Base-by-base conservation (phyloP, 1,140 invertebrate species). In the Hyles euphorbiae region DNA sequence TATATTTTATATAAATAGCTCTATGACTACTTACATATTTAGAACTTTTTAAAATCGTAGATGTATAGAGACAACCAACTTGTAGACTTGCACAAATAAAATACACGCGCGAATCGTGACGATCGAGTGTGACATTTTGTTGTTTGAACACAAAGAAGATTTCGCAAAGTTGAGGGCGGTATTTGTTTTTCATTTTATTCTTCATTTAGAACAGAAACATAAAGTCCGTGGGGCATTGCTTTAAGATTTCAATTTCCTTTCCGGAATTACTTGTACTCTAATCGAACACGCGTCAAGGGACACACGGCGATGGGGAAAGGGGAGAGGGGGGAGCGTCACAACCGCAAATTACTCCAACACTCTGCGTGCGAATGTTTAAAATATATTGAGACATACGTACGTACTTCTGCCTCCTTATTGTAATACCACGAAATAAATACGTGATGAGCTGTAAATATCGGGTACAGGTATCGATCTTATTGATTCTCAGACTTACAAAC, bases 201-300 rank as follows among this genome's bases (percentile, higher is more conserved):
- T 66, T 65, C 70, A 72, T 68, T 70, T 72, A 61, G 69, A 72
- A 61, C 68, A 70, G 72, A 75, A 82, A 78, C 77, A 81, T 78
- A 68, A 69, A 81, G 76, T 87, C 82, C 73, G 74, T 80, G 70
- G 85, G 76, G 83, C 76, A 88, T 88, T 85, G 81, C 82, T 73
- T 75, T 84, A 87, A 87, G 81, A 87, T 88, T 87, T 88, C 83
- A 87, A 88, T 88, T 88, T 88, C 83, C 85, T 88, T 84, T 81
- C 77, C 81, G 78, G 82, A 87, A 85, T 86, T 86, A 88, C 85
- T 83, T 85, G 77, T 80, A 67, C 75, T 82, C 78, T 86, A 88
- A 88, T 88, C 85, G 85, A 86, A 84, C 83, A 82, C 76, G 81
- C 82, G 81, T 87, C 77, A 75, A 68, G 77, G 81, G 77, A 78